Evolutionary conservation across 92 coral and sea anemone genomes (phyloP).

Genomic region (Heliopora coerulea): DNA sequence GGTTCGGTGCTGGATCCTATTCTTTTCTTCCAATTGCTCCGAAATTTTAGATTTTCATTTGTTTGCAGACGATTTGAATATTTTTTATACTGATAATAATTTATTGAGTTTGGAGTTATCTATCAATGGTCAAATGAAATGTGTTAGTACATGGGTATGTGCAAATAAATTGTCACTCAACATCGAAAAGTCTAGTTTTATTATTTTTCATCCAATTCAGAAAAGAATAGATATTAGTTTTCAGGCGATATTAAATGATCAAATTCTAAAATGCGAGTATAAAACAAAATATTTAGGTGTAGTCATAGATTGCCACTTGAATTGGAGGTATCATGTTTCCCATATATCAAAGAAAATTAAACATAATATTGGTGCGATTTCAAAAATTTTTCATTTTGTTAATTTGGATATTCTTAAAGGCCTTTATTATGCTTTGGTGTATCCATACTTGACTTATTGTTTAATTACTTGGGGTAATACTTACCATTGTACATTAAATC

Average conservation of each 20-base stretch:
- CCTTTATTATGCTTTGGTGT: conserved; percentile 40
- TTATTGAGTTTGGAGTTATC: conserved; percentile 26
- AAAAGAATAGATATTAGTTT: conserved; percentile 7
- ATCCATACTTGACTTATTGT: conserved; percentile 43
- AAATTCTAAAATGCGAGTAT: conserved; percentile 20
- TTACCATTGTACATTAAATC: conserved; percentile 28
- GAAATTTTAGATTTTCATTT: conserved; percentile 52
- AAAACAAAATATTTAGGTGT: conserved; percentile 48
- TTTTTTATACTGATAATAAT: conserved; percentile 39
- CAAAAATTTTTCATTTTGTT: conserved; percentile 32
- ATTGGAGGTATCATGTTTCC: conserved; percentile 38
- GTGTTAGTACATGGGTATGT: conserved; percentile 46
- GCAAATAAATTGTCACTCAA: conserved; percentile 52
- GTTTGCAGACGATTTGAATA: conserved; percentile 59
- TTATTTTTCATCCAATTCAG: conserved; percentile 31
- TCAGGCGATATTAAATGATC: conserved; percentile 20
- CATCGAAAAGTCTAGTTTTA: conserved; percentile 48
- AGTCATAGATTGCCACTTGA: conserved; percentile 38
- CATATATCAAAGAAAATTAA: conserved; percentile 41
- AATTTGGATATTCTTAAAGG: conserved; percentile 3
- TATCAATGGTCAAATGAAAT: conserved; percentile 41
- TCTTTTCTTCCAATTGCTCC: conserved; percentile 49
- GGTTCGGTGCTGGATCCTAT: conserved; percentile 57
- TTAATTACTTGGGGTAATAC: conserved; percentile 47
- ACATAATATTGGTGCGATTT: conserved; percentile 43